Base-by-base conservation (phyloP, 2,888 invertebrate species). In the Chrysolina haemoptera region DNA sequence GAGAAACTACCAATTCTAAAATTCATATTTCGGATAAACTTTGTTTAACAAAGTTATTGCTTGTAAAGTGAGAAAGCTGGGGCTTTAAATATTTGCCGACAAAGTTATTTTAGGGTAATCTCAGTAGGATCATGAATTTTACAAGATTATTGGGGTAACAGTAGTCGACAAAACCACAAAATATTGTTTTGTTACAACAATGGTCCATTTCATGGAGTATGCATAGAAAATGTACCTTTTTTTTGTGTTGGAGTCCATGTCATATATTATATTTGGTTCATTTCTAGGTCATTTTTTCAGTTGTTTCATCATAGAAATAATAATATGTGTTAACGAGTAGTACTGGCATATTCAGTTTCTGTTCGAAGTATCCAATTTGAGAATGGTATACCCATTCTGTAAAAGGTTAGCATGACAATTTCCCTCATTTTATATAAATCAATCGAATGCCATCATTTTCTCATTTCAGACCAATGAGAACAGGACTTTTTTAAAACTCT, bases 1-100 rank as follows among this genome's bases (percentile, higher is more conserved):
- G 70, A 70, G 75, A 77, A 77, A 75, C 73, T 75, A 20, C 68
- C 67, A 65, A 48, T 73, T 74, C 70, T 65, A 53, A 71, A 73
- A 72, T 74, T 69, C 74, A 73, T 74, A 74, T 74, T 70, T 73
- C 62, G 62, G 65, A 68, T 71, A 64, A 71, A 41, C 68, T 73
- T 70, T 71, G 69, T 70, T 72, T 46, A 67, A 72, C 40, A 69
- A 69, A 64, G 71, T 69, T 69, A 55, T 62, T n/a, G 68, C 71
- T 73, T 41, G 67, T 76, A 73, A 73, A 73, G 20, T 69, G 18
- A 27, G 66, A 73, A 73, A 66, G 70, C 18, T 59, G 14, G 50
- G 50, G 18, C 55, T 50, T 70, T 46, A 41, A 20, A 63, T 53
- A 20, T 53, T 27, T 53, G 55, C 70, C 70, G 70, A 70, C 64